Conservation (phyloP, 2,113 vertebrate genomes). For the Carassius gibelio region DNA sequence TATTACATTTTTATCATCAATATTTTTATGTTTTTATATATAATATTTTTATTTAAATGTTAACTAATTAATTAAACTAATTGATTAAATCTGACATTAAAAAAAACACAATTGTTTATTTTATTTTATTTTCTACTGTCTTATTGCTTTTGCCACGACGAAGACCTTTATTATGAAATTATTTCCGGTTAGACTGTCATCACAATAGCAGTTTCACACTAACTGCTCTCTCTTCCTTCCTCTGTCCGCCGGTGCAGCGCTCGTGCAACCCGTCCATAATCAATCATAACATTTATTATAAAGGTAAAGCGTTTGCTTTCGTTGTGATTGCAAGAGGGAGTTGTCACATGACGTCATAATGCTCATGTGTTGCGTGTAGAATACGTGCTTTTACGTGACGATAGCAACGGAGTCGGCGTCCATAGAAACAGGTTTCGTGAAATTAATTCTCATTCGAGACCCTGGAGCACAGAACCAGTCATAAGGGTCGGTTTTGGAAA, state of each 20-base stretch:
- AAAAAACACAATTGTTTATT: not conserved
- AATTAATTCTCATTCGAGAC: not conserved
- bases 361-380: not conserved
- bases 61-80: too few relatives aligned
- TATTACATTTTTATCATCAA: too few relatives aligned
- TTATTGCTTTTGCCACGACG: not conserved
- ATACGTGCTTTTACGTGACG: not conserved
- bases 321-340: not conserved
- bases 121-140: not conserved
- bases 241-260: not conserved
- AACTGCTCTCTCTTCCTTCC: not conserved
- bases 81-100: not conserved
- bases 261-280: not conserved
- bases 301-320: not conserved
- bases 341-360: not conserved
- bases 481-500: too few relatives aligned
- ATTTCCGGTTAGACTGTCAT: not conserved
- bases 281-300: not conserved
- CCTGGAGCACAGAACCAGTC: too few relatives aligned
- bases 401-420: constrained; percentile 13
- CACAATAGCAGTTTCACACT: not conserved
- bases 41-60: too few relatives aligned
- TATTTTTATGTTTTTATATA: too few relatives aligned
- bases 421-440: not conserved
- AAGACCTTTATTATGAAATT: constrained; percentile 9